phyloP scores from a whole-genome alignment of 2,113 vertebrate genomes.

The Numenius arquata region DNA sequence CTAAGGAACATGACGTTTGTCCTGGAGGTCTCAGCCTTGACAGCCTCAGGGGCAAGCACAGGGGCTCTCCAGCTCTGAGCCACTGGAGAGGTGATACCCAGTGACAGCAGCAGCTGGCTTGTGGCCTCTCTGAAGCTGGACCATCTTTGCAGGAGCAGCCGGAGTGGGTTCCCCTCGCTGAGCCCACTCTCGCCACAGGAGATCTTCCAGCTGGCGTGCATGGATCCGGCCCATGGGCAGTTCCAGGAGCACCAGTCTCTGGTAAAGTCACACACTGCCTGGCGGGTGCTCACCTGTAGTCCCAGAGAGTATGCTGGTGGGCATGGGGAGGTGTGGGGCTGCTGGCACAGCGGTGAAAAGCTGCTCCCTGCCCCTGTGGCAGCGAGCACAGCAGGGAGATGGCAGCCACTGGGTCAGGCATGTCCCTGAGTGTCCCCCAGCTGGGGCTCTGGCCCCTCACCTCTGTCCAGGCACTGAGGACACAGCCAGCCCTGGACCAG shows the following conservation, averaged over 20 bases:
- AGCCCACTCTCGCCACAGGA: constrained; percentile 93
- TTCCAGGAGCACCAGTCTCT: constrained; percentile 87
- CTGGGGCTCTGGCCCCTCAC: background rate
- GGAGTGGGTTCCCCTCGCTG: constrained; percentile 86
- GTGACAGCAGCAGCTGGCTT: fast-evolving
- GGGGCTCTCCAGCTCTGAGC: background rate
- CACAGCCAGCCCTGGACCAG: background rate
- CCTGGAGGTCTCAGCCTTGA: background rate
- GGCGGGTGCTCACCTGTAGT: background rate
- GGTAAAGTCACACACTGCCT: constrained; percentile 78
- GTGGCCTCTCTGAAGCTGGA: constrained; percentile 8
- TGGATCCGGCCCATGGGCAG: constrained; percentile 75
- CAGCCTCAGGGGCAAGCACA: fast-evolving
- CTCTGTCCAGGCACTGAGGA: background rate
- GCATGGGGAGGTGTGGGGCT: background rate
- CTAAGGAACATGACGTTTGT: background rate
- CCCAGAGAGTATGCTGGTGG: background rate
- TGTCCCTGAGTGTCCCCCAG: background rate
- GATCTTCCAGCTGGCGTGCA: constrained; percentile 88
- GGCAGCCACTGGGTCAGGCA: background rate
- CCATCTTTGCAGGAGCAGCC: constrained; percentile 80
- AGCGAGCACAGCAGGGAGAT: background rate
- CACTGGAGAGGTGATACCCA: background rate
- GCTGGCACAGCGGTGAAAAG: background rate
- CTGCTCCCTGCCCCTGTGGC: background rate